Evolutionary conservation across 2,797 vertebrate species (phyloP).

Genomic region (Ctenosaura bakeri): DNA sequence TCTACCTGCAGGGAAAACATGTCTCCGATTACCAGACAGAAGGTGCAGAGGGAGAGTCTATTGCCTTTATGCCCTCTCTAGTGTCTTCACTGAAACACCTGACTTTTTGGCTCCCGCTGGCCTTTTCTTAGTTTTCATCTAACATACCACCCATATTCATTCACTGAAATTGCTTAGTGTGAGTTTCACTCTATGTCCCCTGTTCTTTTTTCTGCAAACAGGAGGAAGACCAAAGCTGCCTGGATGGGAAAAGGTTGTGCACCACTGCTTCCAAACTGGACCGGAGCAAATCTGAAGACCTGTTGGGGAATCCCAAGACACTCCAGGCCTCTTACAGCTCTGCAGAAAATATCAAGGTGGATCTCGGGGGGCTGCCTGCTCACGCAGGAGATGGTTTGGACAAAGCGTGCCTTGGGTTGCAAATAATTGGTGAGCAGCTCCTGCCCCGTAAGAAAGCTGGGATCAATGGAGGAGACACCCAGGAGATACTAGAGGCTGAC

Average conservation of each 20-base stretch:
- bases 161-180: too few relatives aligned
- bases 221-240: neutral
- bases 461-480: conserved; percentile 67
- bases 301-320: neutral
- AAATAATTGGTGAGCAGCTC: neutral
- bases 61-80: neutral
- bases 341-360: conserved; percentile 55
- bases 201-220: neutral
- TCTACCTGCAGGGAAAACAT: too few relatives aligned
- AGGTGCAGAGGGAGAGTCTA: neutral
- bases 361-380: conserved; percentile 18
- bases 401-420: conserved; percentile 3
- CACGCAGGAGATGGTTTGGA: neutral
- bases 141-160: too few relatives aligned
- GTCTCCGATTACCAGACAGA: neutral
- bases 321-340: conserved; percentile 9
- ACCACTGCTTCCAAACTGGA: neutral
- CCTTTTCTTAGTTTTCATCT: neutral
- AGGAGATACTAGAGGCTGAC: conserved; percentile 83
- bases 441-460: conserved; percentile 3
- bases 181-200: neutral
- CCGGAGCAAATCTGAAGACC: conserved; percentile 5
- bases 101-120: too few relatives aligned
- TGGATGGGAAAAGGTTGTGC: rapidly evolving
- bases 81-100: too few relatives aligned